These are phyloP conservation scores for Steinernema feltiae DNA, from an alignment of 1,140 invertebrate genomes.

Conservation along the genomic window DNA sequence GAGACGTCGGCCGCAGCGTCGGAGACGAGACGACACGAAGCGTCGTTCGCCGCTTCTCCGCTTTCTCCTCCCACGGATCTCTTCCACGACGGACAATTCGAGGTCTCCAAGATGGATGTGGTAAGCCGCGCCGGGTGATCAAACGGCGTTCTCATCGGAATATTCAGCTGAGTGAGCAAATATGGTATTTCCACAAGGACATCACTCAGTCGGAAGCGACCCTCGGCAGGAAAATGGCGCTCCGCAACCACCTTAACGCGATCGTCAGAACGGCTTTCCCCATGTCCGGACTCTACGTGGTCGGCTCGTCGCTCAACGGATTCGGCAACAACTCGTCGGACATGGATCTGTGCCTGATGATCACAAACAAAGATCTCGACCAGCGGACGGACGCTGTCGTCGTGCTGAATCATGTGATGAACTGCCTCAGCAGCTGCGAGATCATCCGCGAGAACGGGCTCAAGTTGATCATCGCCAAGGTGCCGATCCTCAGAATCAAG, in stretches of 20 bases:
- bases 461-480: conserved; percentile 70
- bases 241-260: conserved; percentile 29
- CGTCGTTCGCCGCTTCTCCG: background rate
- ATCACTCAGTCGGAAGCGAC: conserved; percentile 42
- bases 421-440: conserved; percentile 7
- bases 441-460: conserved; percentile 67
- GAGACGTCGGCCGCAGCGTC: background rate
- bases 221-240: conserved; percentile 46
- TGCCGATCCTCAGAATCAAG: conserved; percentile 41
- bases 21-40: background rate
- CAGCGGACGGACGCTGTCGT: conserved; percentile 72
- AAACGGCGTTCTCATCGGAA: background rate
- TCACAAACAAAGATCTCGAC: conserved; percentile 61
- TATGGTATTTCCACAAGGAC: conserved; percentile 48
- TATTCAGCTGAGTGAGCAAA: conserved; percentile 50
- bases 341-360: conserved; percentile 79
- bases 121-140: background rate
- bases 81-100: conserved; percentile 22
- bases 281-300: conserved; percentile 72
- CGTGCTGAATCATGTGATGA: conserved; percentile 61
- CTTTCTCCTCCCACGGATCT: conserved; percentile 20
- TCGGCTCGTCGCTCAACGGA: conserved; percentile 89
- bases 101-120: conserved; percentile 30
- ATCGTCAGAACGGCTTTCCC: background rate
- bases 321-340: conserved; percentile 82